A percentile compares a stretch with the other conserved stretches of the same genome.
phyloP scores from a whole-genome alignment of 2,113 vertebrate genomes.

The Poecile atricapillus region DNA sequence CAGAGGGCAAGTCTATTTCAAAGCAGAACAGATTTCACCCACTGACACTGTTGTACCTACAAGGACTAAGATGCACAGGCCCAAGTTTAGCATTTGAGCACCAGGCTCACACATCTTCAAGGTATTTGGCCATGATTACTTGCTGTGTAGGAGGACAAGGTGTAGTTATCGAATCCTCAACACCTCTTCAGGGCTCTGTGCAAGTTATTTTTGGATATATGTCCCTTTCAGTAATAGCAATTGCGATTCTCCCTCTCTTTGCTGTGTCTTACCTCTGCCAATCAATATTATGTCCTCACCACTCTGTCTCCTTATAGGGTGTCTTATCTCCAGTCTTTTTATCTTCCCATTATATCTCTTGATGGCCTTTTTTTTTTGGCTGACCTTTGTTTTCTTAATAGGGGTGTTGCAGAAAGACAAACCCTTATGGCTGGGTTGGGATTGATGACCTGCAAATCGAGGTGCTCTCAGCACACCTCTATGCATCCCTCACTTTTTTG shows the following conservation, averaged over 20 bases:
- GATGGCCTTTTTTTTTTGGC: neutral
- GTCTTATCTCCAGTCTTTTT: neutral
- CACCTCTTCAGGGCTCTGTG: neutral
- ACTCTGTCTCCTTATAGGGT: neutral
- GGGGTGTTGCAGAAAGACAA: neutral
- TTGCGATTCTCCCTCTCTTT: neutral
- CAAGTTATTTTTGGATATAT: neutral
- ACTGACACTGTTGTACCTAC: neutral
- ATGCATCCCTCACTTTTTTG: neutral
- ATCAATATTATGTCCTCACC: neutral
- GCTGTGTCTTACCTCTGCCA: neutral
- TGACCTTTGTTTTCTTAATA: neutral
- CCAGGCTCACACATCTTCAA: neutral
- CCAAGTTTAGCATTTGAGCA: neutral
- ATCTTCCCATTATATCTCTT: neutral
- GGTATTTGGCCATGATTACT: neutral
- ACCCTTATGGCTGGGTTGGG: neutral
- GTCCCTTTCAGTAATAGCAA: neutral
- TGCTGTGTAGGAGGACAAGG: neutral
- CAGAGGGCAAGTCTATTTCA: neutral
- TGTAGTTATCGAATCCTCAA: neutral
- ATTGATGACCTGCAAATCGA: neutral
- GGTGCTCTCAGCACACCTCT: neutral
- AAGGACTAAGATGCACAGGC: neutral
- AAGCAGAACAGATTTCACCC: neutral